Conservation (phyloP, 2,888 invertebrate species). For the Hipparchia sbordonii region DNA sequence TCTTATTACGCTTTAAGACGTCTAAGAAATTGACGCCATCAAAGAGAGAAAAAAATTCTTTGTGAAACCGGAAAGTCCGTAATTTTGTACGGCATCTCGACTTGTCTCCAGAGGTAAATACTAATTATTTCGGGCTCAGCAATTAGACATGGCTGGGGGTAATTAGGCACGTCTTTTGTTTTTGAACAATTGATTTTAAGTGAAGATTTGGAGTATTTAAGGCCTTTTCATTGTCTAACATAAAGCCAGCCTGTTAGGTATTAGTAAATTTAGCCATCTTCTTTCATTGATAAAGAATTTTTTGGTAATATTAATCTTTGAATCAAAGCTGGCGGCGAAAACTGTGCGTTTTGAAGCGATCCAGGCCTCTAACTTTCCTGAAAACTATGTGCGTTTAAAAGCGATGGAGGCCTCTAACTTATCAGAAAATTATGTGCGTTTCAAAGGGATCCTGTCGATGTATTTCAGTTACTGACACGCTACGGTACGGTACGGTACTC, state of each 20-base stretch:
- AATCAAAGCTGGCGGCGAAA: no score
- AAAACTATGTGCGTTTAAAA: no score
- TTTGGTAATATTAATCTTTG: no score
- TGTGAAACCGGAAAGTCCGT: slow-evolving; percentile 24
- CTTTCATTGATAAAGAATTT: no score
- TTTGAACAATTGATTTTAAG: slow-evolving; percentile 25
- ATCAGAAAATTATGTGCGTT: no score
- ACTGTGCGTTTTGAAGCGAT: no score
- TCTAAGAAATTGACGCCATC: slow-evolving; percentile 31
- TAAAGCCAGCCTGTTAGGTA: background rate
- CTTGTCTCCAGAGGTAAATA: slow-evolving; percentile 30
- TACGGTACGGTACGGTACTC: no score
- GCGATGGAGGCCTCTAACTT: no score
- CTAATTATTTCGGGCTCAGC: slow-evolving; percentile 30
- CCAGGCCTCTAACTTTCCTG: no score
- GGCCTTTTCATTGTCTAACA: background rate
- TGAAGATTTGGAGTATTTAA: background rate
- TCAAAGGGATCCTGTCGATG: no score
- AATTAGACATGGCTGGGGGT: slow-evolving; percentile 15
- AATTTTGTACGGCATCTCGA: slow-evolving; percentile 30
- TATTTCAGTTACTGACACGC: background rate
- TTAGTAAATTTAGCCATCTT: background rate
- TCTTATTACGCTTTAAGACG: slow-evolving; percentile 9
- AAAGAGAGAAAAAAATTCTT: slow-evolving; percentile 32
- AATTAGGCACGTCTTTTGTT: slow-evolving; percentile 30